Base-by-base conservation (phyloP, 2,113 vertebrate species). In the Prionailurus viverrinus region DNA sequence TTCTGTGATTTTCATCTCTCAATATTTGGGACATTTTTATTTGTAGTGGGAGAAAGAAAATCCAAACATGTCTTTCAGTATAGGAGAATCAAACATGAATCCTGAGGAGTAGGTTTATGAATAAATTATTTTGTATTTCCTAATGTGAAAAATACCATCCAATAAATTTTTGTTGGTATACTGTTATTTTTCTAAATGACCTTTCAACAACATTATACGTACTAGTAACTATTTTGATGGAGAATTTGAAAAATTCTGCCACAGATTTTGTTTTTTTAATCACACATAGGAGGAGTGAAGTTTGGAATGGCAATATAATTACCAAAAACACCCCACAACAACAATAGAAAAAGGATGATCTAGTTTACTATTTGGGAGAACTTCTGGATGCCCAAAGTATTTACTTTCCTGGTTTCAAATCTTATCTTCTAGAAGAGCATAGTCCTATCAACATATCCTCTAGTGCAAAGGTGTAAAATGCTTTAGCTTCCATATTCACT, bases 1-100 rank as follows among this genome's bases (percentile, higher is more conserved):
- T 95, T 88, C n/a, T 91, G 45, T 93, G 85, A 76, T 91, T 95
- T 96, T 96, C 68, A 66, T n/a, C 33, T 58, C 61, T 94, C 71
- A 51, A 31, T 93, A 83, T 95, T 79, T 94, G 63, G 73, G 76
- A 53, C 18, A 81, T 15, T 95, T 85, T 82, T 78, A 94, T 95
- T 95, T 97, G 19, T 79, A 91, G 27, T 33, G 45, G 19, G 53
- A 61, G 18, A 68, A 87, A 94, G 33, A 89, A 92, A 74, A 91
- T 95, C 3, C 11, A 80, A 88, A 58, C 9, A 48, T 55, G 69
- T 69, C 71, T 95, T 81, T 33, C 95, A 94, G 7, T 51, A 61
- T 48, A 55, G 18, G 48, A 58, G 36, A 96, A 94, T 71, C 36
- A 91, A 93, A 63, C 33, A 83, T 41, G 33, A 85, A 4, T 74